Evolutionary conservation across 1,140 invertebrate species (phyloP), one percentile per base, ranked within the genome.

Genomic region (Drosophila biarmipes): DNA sequence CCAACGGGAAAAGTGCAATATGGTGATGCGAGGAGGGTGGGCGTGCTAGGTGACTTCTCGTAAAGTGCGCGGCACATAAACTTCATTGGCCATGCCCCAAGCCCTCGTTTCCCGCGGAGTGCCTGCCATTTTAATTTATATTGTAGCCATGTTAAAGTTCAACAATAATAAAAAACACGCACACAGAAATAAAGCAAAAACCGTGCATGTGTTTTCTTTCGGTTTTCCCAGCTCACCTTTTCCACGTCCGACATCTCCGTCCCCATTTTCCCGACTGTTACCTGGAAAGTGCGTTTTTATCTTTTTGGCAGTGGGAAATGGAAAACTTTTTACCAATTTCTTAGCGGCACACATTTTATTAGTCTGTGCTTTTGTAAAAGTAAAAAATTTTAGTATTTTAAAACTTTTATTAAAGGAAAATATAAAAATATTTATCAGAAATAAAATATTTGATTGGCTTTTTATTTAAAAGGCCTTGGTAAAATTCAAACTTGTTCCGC

Each of bases 121-220:
- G 79, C 55, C 56, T 73, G 72, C 84, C 84, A 87, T 87, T 87
- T 87, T 87, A 87, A 89, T 87, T 87, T 84, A 87, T 87, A 87
- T 89, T 87, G 84, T 82, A 76, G 84, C 82, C 73, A 53, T 87
- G 84, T 82, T 78, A 89, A 87, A 76, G 82, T 82, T 78, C 82
- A 87, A 62, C 80, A 67, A 89, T 78, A 87, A 87, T 87, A 87
- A 89, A 89, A 85, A 54, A 58, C 51, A 64, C 42, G 34, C 62
- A 49, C 48, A 29, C 48, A 45, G 12, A 58, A 46, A 19, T 1
- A 72, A 40, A 71, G 17, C 10, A 63, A 54, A 72, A 75, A 64
- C 54, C 59, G 51, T 57, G 67, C 73, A 85, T 78, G 68, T 73
- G 62, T 62, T 66, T 61, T 61, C 5, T n/a, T 31, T 59, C 31